Conservation (phyloP, 2,113 vertebrate species). For the Thunnus thynnus region DNA sequence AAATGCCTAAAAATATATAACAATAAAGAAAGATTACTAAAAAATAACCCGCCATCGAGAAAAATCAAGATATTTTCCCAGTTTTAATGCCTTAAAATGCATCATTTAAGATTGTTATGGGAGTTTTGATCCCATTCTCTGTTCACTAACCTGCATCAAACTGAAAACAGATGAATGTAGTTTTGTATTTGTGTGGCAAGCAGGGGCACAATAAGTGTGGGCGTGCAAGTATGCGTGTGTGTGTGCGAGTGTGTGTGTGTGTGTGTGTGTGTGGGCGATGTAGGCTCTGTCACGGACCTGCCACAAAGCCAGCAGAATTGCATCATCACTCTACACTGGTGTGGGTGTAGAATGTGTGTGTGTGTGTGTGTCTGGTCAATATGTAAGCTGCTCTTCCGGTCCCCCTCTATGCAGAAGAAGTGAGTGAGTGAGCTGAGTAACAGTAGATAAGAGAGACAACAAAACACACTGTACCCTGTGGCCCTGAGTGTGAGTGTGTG, state of each 20-base stretch:
- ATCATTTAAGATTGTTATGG: neutral
- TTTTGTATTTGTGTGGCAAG: neutral
- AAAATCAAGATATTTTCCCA: neutral
- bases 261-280: neutral
- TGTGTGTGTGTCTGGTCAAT: constrained; percentile 57
- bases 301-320: constrained; percentile 36
- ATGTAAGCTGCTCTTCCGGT: constrained; percentile 70
- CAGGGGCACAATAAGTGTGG: neutral
- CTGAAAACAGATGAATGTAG: neutral
- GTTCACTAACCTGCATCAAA: neutral
- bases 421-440: constrained; percentile 25
- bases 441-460: constrained; percentile 51
- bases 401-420: constrained; percentile 8
- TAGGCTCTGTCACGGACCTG: constrained; percentile 14
- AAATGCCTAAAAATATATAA: no score
- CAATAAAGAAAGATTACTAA: neutral
- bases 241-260: neutral
- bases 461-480: constrained; percentile 17
- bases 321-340: constrained; percentile 25
- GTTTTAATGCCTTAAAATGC: neutral
- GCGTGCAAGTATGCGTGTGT: neutral
- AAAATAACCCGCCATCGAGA: neutral
- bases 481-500: neutral
- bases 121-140: neutral
- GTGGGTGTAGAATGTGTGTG: constrained; percentile 10